Percentiles rank a stretch among this genome's conserved stretches.
phyloP scores from a whole-genome alignment of 2,113 vertebrate genomes.

The Sorex fumeus region DNA sequence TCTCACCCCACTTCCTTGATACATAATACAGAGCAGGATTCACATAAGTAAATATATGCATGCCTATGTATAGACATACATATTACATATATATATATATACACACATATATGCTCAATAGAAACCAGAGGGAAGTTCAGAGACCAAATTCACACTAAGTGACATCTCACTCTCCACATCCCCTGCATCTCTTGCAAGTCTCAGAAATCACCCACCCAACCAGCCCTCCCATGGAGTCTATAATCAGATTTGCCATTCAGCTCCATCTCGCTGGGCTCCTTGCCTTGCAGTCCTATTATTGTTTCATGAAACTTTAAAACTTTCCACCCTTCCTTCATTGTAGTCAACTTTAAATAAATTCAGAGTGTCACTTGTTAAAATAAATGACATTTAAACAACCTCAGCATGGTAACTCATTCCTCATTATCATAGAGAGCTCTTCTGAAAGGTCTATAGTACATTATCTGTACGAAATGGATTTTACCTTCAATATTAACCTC shows the following conservation, averaged over 20 bases:
- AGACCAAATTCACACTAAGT: neutral
- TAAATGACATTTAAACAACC: constrained; percentile 86
- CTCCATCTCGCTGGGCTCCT: constrained; percentile 33
- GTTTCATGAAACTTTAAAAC: constrained; percentile 85
- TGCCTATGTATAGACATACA: too few species aligned
- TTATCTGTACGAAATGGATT: constrained; percentile 85
- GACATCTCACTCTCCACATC: neutral
- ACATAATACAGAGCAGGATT: neutral
- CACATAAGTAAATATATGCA: rapidly evolving
- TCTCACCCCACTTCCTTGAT: neutral
- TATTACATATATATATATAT: too few species aligned
- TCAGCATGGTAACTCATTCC: constrained; percentile 82
- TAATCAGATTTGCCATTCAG: constrained; percentile 38
- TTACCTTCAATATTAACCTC: constrained; percentile 85
- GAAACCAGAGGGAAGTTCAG: neutral
- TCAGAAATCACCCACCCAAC: neutral
- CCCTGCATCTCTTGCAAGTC: neutral
- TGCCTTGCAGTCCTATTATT: constrained; percentile 75
- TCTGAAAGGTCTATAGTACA: constrained; percentile 84
- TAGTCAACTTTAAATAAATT: constrained; percentile 85
- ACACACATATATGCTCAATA: too few species aligned
- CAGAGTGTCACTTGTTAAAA: constrained; percentile 85
- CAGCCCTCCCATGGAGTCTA: neutral
- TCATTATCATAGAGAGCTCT: constrained; percentile 85
- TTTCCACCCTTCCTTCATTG: constrained; percentile 82